Conservation (phyloP, 2,888 invertebrate genomes). For the Idaea dimidiata region DNA sequence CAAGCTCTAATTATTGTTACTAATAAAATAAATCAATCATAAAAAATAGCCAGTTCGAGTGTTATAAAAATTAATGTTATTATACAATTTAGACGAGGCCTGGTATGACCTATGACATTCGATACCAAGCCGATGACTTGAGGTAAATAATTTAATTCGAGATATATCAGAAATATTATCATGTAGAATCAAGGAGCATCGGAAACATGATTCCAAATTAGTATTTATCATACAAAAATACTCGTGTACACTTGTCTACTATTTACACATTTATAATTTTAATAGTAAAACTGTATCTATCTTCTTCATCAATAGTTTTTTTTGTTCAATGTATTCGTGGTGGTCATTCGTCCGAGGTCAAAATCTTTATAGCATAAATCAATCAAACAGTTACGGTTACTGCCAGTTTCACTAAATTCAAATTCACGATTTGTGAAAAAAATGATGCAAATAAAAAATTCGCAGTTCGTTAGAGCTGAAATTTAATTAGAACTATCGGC, state of each 20-base stretch:
- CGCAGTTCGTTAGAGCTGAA: slow-evolving; percentile 1
- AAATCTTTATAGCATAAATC: not conserved
- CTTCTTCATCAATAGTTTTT: not conserved
- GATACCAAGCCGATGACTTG: slow-evolving; percentile 28
- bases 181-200: too few species aligned
- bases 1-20: not conserved
- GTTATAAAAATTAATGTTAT: slow-evolving; percentile 6
- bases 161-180: not conserved
- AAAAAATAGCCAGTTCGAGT: not conserved
- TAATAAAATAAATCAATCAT: slow-evolving; percentile 5
- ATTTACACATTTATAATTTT: too few species aligned
- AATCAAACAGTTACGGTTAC: not conserved
- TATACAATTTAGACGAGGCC: slow-evolving; percentile 22
- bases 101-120: slow-evolving; percentile 45
- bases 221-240: too few species aligned
- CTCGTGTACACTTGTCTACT: too few species aligned
- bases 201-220: too few species aligned
- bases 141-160: slow-evolving; percentile 12
- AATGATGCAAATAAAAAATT: not conserved
- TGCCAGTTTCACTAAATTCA: not conserved
- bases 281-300: not conserved
- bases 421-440: slow-evolving; percentile 1
- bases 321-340: not conserved
- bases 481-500: not conserved
- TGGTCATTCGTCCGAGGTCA: not conserved